Percentiles rank a stretch among this genome's conserved stretches.
Conservation (phyloP, 2,888 invertebrate species). For the Papilio elwesi region DNA sequence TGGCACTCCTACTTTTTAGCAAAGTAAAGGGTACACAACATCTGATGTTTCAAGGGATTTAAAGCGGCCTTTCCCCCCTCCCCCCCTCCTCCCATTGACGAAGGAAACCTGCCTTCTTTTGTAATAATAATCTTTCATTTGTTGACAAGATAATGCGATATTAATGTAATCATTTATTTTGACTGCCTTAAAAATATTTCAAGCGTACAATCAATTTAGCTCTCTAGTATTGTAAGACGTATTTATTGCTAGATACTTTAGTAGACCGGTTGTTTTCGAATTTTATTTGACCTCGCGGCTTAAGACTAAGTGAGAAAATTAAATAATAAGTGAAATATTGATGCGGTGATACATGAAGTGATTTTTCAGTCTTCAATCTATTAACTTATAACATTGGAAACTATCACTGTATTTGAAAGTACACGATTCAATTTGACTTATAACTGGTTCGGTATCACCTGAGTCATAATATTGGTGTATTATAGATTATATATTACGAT, state of each 20-base stretch:
- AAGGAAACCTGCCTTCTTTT: too few species aligned
- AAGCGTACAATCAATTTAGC: slow-evolving; percentile 52
- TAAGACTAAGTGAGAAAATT: slow-evolving; percentile 40
- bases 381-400: background rate
- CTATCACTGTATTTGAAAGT: slow-evolving; percentile 7
- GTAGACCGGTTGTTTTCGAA: slow-evolving; percentile 29
- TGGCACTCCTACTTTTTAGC: too few species aligned
- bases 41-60: too few species aligned
- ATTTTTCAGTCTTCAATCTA: background rate
- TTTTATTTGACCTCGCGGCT: slow-evolving; percentile 44
- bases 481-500: slow-evolving; percentile 7
- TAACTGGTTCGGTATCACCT: background rate
- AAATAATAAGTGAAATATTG: slow-evolving; percentile 29
- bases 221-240: slow-evolving; percentile 69
- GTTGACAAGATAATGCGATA: slow-evolving; percentile 43
- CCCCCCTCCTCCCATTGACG: too few species aligned
- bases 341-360: slow-evolving; percentile 4
- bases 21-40: too few species aligned
- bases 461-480: background rate
- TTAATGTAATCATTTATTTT: slow-evolving; percentile 44
- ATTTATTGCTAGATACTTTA: slow-evolving; percentile 63
- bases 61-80: too few species aligned
- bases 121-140: background rate
- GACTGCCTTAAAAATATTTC: slow-evolving; percentile 49
- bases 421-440: background rate